A percentile compares a stretch with the other conserved stretches of the same genome.
Evolutionary conservation across 2,888 invertebrate genomes (phyloP).

Genomic region (Hermaeophaga mercurialis): DNA sequence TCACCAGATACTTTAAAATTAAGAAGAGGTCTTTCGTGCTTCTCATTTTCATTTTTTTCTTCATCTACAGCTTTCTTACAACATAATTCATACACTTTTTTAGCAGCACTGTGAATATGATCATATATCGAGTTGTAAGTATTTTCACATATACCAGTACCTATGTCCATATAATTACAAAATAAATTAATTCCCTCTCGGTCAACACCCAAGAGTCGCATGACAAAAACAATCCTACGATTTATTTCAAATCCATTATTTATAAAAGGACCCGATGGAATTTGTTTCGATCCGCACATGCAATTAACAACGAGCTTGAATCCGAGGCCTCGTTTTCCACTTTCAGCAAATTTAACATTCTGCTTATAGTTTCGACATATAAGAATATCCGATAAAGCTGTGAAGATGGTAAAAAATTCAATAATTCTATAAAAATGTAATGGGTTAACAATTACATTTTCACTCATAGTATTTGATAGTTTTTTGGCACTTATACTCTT

Average conservation of each 20-base stretch:
- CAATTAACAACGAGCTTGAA: constrained; percentile 1
- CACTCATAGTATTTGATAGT: background rate
- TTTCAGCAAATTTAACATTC: background rate
- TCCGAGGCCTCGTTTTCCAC: constrained; percentile 2
- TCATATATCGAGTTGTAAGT: background rate
- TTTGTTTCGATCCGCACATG: constrained; percentile 1
- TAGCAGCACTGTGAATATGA: background rate
- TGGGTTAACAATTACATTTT: background rate
- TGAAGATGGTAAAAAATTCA: background rate
- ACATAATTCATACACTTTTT: background rate
- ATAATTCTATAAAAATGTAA: background rate
- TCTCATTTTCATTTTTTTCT: background rate
- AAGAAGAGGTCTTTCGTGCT: background rate
- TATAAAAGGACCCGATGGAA: constrained; percentile 2
- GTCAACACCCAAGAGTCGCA: constrained; percentile 6
- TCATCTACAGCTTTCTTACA: background rate
- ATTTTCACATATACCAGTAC: background rate
- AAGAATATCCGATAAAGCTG: background rate
- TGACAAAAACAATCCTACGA: constrained; percentile 5
- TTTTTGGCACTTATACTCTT: background rate
- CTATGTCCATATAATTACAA: constrained; percentile 5
- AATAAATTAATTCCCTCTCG: background rate
- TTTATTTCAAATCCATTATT: constrained; percentile 6
- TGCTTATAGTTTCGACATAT: background rate
- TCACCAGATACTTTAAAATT: constrained; percentile 34